phyloP scores from a whole-genome alignment of 2,113 vertebrate species.

The Hypocryptadius cinnamomeus region DNA sequence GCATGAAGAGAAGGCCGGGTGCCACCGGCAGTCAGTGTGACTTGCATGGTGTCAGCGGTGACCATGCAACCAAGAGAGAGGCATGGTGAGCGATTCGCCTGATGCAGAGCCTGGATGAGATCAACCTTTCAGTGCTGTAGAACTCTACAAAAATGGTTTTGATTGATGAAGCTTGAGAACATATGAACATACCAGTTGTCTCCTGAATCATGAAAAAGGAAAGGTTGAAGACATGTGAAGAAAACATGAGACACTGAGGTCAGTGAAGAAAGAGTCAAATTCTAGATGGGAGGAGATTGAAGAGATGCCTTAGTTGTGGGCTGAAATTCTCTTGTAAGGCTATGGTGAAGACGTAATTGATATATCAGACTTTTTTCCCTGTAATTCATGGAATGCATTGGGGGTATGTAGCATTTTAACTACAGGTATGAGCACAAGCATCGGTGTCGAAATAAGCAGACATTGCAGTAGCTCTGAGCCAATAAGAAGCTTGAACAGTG shows the following conservation, averaged over 20 bases:
- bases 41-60: background rate
- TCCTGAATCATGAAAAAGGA: background rate
- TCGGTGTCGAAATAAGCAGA: background rate
- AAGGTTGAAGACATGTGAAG: background rate
- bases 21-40: fast-evolving
- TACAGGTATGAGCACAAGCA: background rate
- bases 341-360: background rate
- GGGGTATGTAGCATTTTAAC: background rate
- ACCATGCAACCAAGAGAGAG: background rate
- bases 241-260: background rate
- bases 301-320: background rate
- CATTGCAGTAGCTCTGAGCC: background rate
- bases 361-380: background rate
- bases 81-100: background rate
- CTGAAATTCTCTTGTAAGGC: background rate
- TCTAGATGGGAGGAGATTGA: background rate
- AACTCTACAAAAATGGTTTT: background rate
- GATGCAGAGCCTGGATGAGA: background rate
- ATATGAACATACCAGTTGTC: background rate
- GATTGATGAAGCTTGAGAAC: background rate
- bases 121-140: background rate
- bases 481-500: background rate
- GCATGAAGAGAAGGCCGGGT: background rate
- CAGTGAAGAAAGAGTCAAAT: background rate
- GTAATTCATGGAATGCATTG: background rate